Percentiles rank a stretch among this genome's conserved stretches.
Conservation (phyloP, 2,888 invertebrate genomes). For the Archips xylosteana region DNA sequence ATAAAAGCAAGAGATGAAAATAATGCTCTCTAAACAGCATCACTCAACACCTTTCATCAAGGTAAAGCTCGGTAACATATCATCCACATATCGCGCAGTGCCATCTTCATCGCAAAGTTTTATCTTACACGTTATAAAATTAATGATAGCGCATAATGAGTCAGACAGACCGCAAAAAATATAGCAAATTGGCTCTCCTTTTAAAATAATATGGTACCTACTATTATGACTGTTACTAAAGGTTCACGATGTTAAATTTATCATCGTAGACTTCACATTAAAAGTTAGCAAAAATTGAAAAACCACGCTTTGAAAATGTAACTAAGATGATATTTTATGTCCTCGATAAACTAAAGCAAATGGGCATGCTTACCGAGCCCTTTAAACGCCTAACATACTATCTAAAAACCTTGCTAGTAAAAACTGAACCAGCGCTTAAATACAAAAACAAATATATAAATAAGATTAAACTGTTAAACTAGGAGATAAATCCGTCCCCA, state of each 20-base stretch:
- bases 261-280: background rate
- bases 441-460: slow-evolving; percentile 40
- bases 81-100: slow-evolving; percentile 19
- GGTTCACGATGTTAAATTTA: slow-evolving; percentile 15
- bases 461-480: slow-evolving; percentile 36
- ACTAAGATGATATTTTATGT: background rate
- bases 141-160: slow-evolving; percentile 38
- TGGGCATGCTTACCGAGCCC: background rate
- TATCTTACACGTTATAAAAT: slow-evolving; percentile 40
- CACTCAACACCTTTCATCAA: slow-evolving; percentile 32
- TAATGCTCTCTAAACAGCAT: slow-evolving; percentile 17
- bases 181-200: slow-evolving; percentile 33
- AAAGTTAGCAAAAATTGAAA: background rate
- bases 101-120: slow-evolving; percentile 34
- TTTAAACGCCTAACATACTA: background rate
- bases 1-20: background rate
- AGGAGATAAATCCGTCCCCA: slow-evolving; percentile 39
- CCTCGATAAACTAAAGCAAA: background rate
- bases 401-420: background rate
- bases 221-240: slow-evolving; percentile 29
- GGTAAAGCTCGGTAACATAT: slow-evolving; percentile 26
- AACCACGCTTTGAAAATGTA: background rate
- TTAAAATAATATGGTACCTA: slow-evolving; percentile 20
- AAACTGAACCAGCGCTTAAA: slow-evolving; percentile 13
- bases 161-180: slow-evolving; percentile 39